Evolutionary conservation across 2,797 vertebrate genomes (phyloP).

Genomic region (Poeciliopsis gracilis): DNA sequence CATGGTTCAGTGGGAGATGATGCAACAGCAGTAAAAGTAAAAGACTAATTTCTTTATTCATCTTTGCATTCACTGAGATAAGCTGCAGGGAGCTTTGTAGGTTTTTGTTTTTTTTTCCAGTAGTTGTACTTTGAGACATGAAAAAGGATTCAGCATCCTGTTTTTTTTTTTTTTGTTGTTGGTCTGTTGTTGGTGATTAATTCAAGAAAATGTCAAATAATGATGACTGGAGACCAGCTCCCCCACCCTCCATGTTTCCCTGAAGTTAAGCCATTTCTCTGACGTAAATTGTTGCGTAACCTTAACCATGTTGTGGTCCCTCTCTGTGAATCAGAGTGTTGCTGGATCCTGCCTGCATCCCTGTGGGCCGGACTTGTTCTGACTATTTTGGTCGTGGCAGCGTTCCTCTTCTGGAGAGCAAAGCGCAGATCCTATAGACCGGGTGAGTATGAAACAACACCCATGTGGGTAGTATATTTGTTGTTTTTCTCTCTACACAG

Average conservation of each 20-base stretch:
- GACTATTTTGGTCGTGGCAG: constrained; percentile 53
- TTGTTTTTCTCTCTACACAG: constrained; percentile 2
- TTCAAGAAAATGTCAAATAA: not conserved
- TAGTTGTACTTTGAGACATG: not conserved
- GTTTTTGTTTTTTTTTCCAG: not conserved
- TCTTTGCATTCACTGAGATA: not conserved
- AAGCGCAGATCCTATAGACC: constrained; percentile 51
- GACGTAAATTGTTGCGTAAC: not conserved
- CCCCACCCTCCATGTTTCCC: constrained; percentile 16
- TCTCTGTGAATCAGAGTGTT: constrained; percentile 57
- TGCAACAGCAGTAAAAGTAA: not conserved
- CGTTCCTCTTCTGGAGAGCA: constrained; percentile 57
- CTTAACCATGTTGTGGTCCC: not conserved
- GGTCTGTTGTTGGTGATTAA: not conserved
- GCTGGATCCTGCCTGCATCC: constrained; percentile 68
- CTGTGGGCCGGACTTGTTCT: constrained; percentile 75
- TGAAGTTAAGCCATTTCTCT: not conserved
- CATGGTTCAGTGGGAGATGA: not conserved
- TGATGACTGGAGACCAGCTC: not conserved
- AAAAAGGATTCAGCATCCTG: not conserved
- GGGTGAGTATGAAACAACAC: constrained; percentile 50
- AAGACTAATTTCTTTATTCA: not conserved
- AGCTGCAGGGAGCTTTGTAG: not conserved
- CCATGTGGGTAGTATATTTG: constrained; percentile 2
- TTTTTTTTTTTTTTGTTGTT: not conserved